These are phyloP conservation scores for Laticauda colubrina DNA, from an alignment of 2,113 vertebrate species.

Conservation along the genomic window DNA sequence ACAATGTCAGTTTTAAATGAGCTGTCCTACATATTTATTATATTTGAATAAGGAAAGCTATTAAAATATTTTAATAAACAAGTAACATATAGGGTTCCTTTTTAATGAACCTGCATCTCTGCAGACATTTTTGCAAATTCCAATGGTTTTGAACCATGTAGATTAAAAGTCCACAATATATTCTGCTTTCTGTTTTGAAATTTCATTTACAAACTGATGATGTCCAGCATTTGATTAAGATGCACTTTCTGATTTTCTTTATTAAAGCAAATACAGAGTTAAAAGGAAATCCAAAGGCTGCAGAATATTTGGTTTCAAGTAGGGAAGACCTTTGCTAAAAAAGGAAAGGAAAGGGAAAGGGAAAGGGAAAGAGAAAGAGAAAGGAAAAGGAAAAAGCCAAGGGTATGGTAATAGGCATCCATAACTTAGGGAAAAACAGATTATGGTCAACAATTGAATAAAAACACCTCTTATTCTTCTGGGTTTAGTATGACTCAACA, in stretches of 20 bases:
- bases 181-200: neutral
- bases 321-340: neutral
- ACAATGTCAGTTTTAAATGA: constrained; percentile 32
- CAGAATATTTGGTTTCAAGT: neutral
- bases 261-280: neutral
- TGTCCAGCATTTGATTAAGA: neutral
- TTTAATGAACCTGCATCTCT: neutral
- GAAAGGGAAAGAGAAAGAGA: too few species aligned
- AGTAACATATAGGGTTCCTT: constrained; percentile 22
- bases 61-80: constrained; percentile 29
- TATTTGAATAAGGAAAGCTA: constrained; percentile 21
- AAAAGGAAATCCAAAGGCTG: neutral
- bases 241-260: neutral
- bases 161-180: constrained; percentile 11
- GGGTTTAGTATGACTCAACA: neutral
- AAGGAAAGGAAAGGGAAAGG: neutral
- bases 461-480: neutral
- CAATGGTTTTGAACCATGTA: neutral
- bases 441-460: neutral
- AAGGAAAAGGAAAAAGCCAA: neutral
- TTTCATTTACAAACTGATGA: neutral
- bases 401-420: too few species aligned
- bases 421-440: neutral
- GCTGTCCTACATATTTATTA: constrained; percentile 51
- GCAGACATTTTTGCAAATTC: neutral